Evolutionary conservation across 2,797 vertebrate species (phyloP).

Genomic region (Falco biarmicus): DNA sequence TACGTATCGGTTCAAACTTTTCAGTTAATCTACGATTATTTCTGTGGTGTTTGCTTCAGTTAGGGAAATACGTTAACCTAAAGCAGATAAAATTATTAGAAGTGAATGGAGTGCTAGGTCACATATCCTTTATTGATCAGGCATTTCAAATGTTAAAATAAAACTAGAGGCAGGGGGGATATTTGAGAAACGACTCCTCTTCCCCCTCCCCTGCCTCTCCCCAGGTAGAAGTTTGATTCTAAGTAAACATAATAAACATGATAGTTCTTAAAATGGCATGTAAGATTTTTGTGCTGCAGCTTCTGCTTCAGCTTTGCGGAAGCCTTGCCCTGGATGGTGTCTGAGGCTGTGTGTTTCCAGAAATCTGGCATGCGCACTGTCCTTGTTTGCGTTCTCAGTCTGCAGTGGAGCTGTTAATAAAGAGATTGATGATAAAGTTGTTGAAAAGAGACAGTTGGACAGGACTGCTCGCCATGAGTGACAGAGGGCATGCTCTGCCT

Average conservation of each 20-base stretch:
- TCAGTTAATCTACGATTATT: not conserved
- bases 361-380: slow-evolving; percentile 81
- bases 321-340: slow-evolving; percentile 39
- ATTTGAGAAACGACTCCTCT: not conserved
- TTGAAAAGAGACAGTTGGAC: slow-evolving; percentile 97
- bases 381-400: slow-evolving; percentile 81
- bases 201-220: not conserved
- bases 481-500: slow-evolving; percentile 92
- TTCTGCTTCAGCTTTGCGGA: not conserved
- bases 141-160: not conserved
- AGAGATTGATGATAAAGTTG: slow-evolving; percentile 97
- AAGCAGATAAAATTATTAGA: not conserved
- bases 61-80: not conserved
- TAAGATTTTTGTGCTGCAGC: not conserved
- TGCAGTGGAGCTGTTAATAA: slow-evolving; percentile 94
- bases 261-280: not conserved
- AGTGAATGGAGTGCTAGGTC: not conserved
- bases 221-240: not conserved
- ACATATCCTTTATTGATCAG: not conserved
- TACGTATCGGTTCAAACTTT: not conserved
- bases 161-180: not conserved
- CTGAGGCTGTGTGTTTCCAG: slow-evolving; percentile 77
- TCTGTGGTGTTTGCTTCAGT: not conserved
- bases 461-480: slow-evolving; percentile 91
- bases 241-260: not conserved